Conservation (phyloP, 2,113 vertebrate species). For the Saccopteryx leptura region DNA sequence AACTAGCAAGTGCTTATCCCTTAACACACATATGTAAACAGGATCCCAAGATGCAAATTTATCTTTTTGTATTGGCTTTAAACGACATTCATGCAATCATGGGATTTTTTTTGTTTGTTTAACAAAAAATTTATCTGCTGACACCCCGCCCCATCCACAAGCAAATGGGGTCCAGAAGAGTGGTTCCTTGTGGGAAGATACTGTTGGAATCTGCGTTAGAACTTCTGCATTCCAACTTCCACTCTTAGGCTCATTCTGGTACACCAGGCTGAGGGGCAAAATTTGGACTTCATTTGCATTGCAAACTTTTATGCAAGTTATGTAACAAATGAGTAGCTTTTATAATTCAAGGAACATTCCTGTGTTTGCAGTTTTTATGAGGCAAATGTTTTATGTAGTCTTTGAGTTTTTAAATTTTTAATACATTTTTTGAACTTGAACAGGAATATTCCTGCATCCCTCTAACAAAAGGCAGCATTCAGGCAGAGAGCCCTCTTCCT, state of each 20-base stretch:
- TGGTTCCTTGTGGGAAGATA: slow-evolving; percentile 23
- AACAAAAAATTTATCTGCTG: background rate
- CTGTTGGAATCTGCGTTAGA: background rate
- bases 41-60: slow-evolving; percentile 24
- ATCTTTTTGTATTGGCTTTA: slow-evolving; percentile 54
- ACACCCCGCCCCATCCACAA: background rate
- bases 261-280: background rate
- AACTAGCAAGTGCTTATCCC: slow-evolving; percentile 2
- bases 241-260: background rate
- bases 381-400: slow-evolving; percentile 17
- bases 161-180: background rate
- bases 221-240: background rate
- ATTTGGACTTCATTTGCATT: slow-evolving; percentile 54
- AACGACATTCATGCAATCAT: background rate
- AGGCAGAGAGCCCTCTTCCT: background rate
- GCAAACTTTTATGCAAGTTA: slow-evolving; percentile 25
- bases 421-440: slow-evolving; percentile 4
- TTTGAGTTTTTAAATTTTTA: slow-evolving; percentile 51
- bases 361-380: slow-evolving; percentile 19
- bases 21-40: slow-evolving; percentile 3
- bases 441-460: background rate
- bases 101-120: background rate
- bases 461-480: background rate
- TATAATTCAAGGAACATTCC: slow-evolving; percentile 47
- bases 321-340: slow-evolving; percentile 62